These are phyloP conservation scores for Bujurquina vittata DNA, from an alignment of 2,113 vertebrate species.

Conservation along the genomic window DNA sequence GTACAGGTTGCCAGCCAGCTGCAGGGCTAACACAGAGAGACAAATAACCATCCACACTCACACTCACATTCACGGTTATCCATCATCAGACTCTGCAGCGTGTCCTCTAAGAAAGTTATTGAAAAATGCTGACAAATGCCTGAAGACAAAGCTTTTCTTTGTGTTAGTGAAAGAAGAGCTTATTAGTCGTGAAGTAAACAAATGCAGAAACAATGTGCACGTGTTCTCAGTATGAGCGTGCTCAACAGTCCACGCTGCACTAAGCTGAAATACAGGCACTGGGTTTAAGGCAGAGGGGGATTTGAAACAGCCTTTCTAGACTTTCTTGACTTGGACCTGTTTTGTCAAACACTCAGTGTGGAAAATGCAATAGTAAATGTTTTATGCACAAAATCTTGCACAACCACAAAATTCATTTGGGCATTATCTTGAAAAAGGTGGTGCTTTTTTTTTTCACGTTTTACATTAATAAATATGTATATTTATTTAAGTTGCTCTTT, in stretches of 20 bases:
- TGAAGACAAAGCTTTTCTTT: constrained; percentile 50
- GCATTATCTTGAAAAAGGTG: background rate
- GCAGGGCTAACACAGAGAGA: no score
- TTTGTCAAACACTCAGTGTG: background rate
- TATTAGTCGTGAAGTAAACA: constrained; percentile 51
- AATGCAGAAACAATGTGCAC: constrained; percentile 45
- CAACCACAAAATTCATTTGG: background rate
- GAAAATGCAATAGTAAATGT: background rate
- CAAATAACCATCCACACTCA: no score
- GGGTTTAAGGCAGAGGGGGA: background rate
- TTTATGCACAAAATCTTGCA: background rate
- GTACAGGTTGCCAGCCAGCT: no score
- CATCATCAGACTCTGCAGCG: background rate
- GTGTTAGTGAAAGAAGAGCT: constrained; percentile 48
- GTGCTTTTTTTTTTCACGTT: background rate
- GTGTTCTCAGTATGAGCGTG: constrained; percentile 36
- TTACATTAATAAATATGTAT: background rate
- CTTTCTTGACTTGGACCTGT: background rate
- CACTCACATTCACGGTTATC: no score
- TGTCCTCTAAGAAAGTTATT: constrained; percentile 13
- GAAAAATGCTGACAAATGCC: constrained; percentile 25
- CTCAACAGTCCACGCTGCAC: background rate
- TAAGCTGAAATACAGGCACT: constrained; percentile 12
- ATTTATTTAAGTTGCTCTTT: background rate
- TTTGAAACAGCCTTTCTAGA: background rate